Percentiles rank a stretch among this genome's conserved stretches.
phyloP scores from a whole-genome alignment of 2,888 invertebrate genomes.

The Iselma pallidipennis region DNA sequence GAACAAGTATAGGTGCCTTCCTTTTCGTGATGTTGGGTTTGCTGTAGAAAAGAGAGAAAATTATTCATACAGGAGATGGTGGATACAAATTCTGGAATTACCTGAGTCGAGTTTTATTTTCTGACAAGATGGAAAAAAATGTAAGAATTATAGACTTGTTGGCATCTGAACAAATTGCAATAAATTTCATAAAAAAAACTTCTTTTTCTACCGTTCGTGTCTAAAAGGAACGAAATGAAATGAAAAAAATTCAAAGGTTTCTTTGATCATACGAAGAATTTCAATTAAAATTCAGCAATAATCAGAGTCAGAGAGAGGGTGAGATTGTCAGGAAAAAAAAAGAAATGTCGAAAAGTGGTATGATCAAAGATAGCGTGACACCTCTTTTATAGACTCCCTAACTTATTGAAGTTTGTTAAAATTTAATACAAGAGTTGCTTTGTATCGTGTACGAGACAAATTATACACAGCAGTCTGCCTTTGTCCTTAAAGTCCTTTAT shows the following conservation, averaged over 20 bases:
- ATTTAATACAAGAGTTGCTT: constrained; percentile 36
- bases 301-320: constrained; percentile 3
- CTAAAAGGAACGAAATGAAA: not conserved
- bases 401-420: constrained; percentile 34
- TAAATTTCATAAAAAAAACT: not conserved
- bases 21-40: not conserved
- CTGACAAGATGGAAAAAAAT: too few relatives aligned
- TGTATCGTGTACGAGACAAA: constrained; percentile 27
- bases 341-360: constrained; percentile 27
- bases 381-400: constrained; percentile 26
- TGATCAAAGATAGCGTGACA: constrained; percentile 34
- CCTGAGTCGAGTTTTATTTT: not conserved
- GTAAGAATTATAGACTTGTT: too few relatives aligned
- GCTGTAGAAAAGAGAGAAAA: constrained; percentile 4
- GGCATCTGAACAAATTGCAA: not conserved
- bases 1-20: not conserved
- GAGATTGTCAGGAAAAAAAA: constrained; percentile 14
- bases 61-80: constrained; percentile 14
- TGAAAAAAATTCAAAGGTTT: not conserved
- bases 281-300: constrained; percentile 36
- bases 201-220: too few relatives aligned
- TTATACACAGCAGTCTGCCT: constrained; percentile 29
- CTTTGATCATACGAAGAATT: constrained; percentile 17
- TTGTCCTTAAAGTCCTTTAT: constrained; percentile 33
- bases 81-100: constrained; percentile 18